Evolutionary conservation across 2,113 vertebrate species (phyloP).

Genomic region (Sula dactylatra): DNA sequence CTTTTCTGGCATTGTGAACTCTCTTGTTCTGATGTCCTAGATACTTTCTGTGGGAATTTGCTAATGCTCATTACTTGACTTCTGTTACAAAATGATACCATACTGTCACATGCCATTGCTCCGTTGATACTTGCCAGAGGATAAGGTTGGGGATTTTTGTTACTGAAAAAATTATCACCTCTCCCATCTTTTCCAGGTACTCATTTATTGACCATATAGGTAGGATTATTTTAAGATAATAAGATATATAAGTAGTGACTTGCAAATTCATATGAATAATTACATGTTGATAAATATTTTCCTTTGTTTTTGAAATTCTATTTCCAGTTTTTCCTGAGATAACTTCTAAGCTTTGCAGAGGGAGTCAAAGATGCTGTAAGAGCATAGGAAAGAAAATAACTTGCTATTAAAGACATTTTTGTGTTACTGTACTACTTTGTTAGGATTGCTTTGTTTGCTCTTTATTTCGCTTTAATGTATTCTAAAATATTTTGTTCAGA

Average conservation of each 20-base stretch:
- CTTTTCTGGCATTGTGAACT: background rate
- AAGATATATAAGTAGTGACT: background rate
- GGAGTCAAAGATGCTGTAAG: background rate
- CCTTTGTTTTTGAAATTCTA: background rate
- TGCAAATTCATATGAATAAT: background rate
- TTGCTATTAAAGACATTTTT: background rate
- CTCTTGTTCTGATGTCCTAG: background rate
- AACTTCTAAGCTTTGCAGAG: background rate
- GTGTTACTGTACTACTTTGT: background rate
- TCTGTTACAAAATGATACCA: background rate
- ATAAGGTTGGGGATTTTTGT: background rate
- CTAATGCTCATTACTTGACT: background rate
- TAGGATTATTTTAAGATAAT: background rate
- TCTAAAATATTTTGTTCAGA: background rate
- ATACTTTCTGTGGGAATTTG: background rate
- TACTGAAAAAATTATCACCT: background rate
- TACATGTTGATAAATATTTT: background rate
- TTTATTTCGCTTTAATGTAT: background rate
- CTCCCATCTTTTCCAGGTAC: background rate
- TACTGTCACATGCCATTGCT: background rate
- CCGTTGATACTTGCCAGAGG: background rate
- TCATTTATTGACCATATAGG: background rate
- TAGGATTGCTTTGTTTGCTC: background rate
- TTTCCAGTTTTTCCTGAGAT: background rate
- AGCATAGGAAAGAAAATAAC: background rate